Base-by-base conservation (phyloP, 2,888 invertebrate genomes). In the Drosophila kanekoi region DNA sequence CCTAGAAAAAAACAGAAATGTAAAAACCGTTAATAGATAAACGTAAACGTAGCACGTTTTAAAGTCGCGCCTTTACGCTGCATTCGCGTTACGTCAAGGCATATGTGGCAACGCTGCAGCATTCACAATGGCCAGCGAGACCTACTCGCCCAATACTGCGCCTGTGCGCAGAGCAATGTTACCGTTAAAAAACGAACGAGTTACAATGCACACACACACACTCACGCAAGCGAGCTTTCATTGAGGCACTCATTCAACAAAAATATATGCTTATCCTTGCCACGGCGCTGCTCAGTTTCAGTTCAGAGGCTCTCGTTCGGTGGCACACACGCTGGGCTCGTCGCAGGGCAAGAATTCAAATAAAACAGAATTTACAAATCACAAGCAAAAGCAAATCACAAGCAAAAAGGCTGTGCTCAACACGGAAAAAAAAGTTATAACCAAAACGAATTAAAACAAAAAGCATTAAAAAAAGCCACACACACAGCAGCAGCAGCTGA, bases 211-310 rank as follows among this genome's bases (percentile, higher is more conserved):
- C 66, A 52, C 49, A 57, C 56, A 38, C 52, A 41, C 23, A 51
- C 52, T 35, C 23, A 57, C 54, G 28, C 40, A 32, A 23, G 43
- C 40, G 40, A 38, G 47, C 69, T 71, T 85, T 79, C 82, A 85
- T 79, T 76, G 68, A 84, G 72, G 72, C 75, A 81, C 81, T 84
- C 82, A 87, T 87, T 84, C 87, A 83, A 84, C 85, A 84, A 87
- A 80, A 87, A 74, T 83, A 77, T 77, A 74, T 83, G 64, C 66
- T 58, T 76, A 72, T 78, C 77, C 74, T 75, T 73, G 65, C 52
- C 41, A 47, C 32, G 28, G 45, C 35, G 60, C 58, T 77, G 77
- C 67, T 77, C 72, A 72, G 41, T 75, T 73, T 75, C 73, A 74
- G 77, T 77, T 84, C 73, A 70, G 74, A 83, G 81, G 86, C 86